phyloP scores from a whole-genome alignment of 1,140 invertebrate species.

The Dreissena rostriformis region DNA sequence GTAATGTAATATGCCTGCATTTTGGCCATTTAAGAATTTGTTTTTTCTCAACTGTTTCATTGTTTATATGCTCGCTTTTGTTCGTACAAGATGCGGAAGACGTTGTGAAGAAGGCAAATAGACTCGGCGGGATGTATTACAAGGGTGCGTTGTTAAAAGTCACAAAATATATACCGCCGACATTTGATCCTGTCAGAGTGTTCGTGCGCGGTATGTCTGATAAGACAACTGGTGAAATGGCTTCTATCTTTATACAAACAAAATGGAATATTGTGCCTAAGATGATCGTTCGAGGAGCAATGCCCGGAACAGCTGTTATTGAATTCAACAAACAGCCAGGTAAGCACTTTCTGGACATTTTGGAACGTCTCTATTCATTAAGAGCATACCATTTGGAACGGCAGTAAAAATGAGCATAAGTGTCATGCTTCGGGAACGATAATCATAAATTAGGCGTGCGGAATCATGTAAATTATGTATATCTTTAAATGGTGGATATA shows the following conservation, averaged over 20 bases:
- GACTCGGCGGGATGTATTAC: neutral
- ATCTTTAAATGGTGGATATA: no score
- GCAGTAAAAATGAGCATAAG: no score
- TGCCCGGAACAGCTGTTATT: constrained; percentile 16
- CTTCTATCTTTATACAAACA: neutral
- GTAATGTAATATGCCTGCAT: no score
- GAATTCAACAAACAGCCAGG: constrained; percentile 1
- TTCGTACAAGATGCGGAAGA: neutral
- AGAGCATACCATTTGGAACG: no score
- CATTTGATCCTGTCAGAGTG: constrained; percentile 3
- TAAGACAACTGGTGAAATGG: constrained; percentile 7
- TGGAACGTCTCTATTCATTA: no score
- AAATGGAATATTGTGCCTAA: neutral
- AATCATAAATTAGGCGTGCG: no score
- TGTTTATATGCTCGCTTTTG: neutral
- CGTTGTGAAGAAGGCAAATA: neutral
- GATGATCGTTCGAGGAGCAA: neutral
- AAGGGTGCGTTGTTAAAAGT: neutral
- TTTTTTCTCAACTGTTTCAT: neutral
- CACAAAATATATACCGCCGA: constrained; percentile 13
- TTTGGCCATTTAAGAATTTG: no score
- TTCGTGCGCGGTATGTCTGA: constrained; percentile 12
- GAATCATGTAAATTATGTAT: no score
- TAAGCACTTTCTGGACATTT: neutral
- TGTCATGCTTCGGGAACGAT: no score